These are phyloP conservation scores for Serranus cabrilla DNA, from an alignment of 2,797 vertebrate species.

Conservation along the genomic window DNA sequence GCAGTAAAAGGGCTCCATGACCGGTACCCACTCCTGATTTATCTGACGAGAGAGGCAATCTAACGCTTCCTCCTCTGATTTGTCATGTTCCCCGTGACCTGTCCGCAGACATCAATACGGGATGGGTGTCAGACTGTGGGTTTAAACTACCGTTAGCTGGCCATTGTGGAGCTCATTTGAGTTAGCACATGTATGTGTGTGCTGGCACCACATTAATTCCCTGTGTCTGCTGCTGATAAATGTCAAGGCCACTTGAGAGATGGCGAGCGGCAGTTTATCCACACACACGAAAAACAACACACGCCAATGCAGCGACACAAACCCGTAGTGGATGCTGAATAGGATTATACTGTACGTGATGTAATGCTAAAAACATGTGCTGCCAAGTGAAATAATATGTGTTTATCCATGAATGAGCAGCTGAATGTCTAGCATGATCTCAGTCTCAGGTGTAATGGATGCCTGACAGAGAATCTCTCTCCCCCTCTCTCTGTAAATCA, in stretches of 20 bases:
- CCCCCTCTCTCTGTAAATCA: slow-evolving; percentile 52
- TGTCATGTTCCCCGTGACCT: slow-evolving; percentile 76
- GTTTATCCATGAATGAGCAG: slow-evolving; percentile 54
- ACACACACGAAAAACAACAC: slow-evolving; percentile 29
- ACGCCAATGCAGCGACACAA: slow-evolving; percentile 11
- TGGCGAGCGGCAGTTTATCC: slow-evolving; percentile 44
- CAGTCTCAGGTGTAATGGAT: slow-evolving; percentile 63
- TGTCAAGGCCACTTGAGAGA: slow-evolving; percentile 69
- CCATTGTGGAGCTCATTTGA: slow-evolving; percentile 55
- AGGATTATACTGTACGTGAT: slow-evolving; percentile 21
- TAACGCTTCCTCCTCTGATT: slow-evolving; percentile 78
- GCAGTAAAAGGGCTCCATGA: slow-evolving; percentile 44
- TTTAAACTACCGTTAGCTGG: slow-evolving; percentile 67
- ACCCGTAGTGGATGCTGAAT: neutral
- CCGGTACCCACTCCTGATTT: slow-evolving; percentile 73
- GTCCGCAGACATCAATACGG: slow-evolving; percentile 73
- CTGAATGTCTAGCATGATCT: slow-evolving; percentile 47
- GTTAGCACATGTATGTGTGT: slow-evolving; percentile 43
- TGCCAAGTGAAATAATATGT: slow-evolving; percentile 53
- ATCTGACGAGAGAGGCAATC: slow-evolving; percentile 79
- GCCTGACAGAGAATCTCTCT: slow-evolving; percentile 47
- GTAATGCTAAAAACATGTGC: slow-evolving; percentile 47
- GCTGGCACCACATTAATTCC: slow-evolving; percentile 57
- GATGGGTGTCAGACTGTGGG: slow-evolving; percentile 65
- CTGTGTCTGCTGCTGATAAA: slow-evolving; percentile 67